phyloP scores from a whole-genome alignment of 2,797 vertebrate genomes.

The Pantherophis alleghaniensis region DNA sequence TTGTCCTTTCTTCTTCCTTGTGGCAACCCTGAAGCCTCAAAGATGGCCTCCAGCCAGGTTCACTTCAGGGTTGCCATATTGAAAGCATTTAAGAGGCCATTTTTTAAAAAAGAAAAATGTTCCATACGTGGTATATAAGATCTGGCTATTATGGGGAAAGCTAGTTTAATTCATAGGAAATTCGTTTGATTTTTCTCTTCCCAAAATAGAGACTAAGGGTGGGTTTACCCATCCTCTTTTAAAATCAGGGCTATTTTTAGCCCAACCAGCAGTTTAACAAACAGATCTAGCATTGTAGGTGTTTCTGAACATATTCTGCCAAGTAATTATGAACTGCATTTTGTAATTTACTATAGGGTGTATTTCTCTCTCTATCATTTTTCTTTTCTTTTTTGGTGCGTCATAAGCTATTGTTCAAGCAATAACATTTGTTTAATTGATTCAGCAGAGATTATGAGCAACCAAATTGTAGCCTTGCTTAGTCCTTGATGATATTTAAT shows the following conservation, averaged over 20 bases:
- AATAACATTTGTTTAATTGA: neutral
- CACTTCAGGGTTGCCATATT: too few relatives aligned
- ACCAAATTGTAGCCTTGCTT: neutral
- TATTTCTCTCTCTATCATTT: neutral
- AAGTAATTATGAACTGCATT: neutral
- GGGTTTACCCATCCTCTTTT: neutral
- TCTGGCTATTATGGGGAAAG: neutral
- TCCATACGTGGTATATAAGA: too few relatives aligned
- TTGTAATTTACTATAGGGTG: neutral
- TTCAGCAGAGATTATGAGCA: neutral
- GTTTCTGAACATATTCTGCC: neutral
- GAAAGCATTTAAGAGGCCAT: too few relatives aligned
- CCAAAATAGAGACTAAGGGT: neutral
- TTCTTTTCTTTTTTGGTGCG: neutral
- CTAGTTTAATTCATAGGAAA: neutral
- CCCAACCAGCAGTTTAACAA: neutral
- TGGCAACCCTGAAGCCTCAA: too few relatives aligned
- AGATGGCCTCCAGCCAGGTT: too few relatives aligned
- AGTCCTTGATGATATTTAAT: neutral
- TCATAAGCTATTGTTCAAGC: neutral
- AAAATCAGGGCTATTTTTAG: neutral
- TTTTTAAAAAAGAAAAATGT: too few relatives aligned
- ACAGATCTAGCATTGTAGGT: neutral
- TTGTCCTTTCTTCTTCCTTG: too few relatives aligned
- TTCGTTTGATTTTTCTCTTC: neutral